Evolutionary conservation across 2,113 vertebrate genomes (phyloP), one percentile per base, ranked within the genome.

Genomic region (Oncorhynchus nerka): DNA sequence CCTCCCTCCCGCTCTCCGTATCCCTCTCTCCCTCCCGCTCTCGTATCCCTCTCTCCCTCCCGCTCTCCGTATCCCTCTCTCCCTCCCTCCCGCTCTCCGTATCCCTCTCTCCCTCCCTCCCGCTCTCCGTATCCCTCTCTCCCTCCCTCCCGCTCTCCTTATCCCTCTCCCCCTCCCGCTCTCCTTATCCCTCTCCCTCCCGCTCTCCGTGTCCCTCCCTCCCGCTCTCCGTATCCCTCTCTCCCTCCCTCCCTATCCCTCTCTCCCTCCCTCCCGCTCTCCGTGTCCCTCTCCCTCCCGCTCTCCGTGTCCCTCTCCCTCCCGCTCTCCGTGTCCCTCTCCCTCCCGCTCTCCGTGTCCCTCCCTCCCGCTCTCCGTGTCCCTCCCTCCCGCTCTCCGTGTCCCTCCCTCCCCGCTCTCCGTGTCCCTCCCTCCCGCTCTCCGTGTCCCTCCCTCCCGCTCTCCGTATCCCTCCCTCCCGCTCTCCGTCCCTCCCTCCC

Each of bases 31-130:
- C n/a, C n/a, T n/a, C n/a, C 0, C 45, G 28, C 68, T 51, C 28
- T 4, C n/a, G 19, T 7, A 72, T 7, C 19, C 61, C 0, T 62
- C 20, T 28, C 45, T 68, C 71, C 26, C 26, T 26, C 26, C 26
- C 75, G 4, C 64, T 4, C 51, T 26, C 32, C 6, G 5, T 34
- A 20, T 55, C 5, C 4, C 5, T 1, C 20, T 24, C 32, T 71
- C 64, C 45, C 57, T 59, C 74, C 74, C n/a, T n/a, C n/a, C n/a
- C n/a, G n/a, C n/a, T n/a, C n/a, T n/a, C n/a, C n/a, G 32, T 77
- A 64, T 48, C 73, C 57, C 39, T 74, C 64, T n/a, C n/a, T n/a
- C n/a, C n/a, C n/a, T n/a, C n/a, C 55, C 57, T 59, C 74, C 78
- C 75, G 6, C 64, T 6, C 51, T 26, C 32, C 6, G 5, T 34